Conservation (phyloP, 2,888 invertebrate genomes). For the Zaprionus obscuricornis region DNA sequence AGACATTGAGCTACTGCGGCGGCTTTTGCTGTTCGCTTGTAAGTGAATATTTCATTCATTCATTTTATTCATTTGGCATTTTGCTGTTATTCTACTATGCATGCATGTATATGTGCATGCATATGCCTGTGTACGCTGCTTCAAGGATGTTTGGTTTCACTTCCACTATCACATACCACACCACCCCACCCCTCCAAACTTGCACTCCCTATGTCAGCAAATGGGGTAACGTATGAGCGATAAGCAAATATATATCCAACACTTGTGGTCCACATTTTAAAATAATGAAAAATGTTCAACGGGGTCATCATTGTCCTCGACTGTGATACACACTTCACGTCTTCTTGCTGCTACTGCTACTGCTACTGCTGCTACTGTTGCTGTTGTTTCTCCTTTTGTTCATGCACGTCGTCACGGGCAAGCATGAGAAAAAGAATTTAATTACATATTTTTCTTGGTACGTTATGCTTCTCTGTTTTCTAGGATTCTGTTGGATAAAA, state of each 20-base stretch:
- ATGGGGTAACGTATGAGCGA: slow-evolving; percentile 42
- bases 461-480: slow-evolving; percentile 18
- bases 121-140: not conserved
- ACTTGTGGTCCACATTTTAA: slow-evolving; percentile 67
- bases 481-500: too few species aligned
- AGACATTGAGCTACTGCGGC: too few species aligned
- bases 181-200: too few species aligned
- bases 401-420: not conserved
- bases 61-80: slow-evolving; percentile 64
- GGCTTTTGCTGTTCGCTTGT: too few species aligned
- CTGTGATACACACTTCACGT: too few species aligned
- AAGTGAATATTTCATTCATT: slow-evolving; percentile 73
- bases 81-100: slow-evolving; percentile 60
- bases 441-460: slow-evolving; percentile 69
- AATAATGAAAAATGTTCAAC: slow-evolving; percentile 59
- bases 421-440: slow-evolving; percentile 48
- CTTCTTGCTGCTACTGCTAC: not conserved
- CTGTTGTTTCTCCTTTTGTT: too few species aligned
- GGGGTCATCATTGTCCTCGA: slow-evolving; percentile 11
- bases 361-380: not conserved
- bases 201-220: too few species aligned
- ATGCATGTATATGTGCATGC: slow-evolving; percentile 29
- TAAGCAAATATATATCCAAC: slow-evolving; percentile 69
- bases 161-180: too few species aligned
- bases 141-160: too few species aligned